A percentile compares a stretch with the other conserved stretches of the same genome.
Evolutionary conservation across 2,113 vertebrate genomes (phyloP).

Genomic region (Clarias magur): DNA sequence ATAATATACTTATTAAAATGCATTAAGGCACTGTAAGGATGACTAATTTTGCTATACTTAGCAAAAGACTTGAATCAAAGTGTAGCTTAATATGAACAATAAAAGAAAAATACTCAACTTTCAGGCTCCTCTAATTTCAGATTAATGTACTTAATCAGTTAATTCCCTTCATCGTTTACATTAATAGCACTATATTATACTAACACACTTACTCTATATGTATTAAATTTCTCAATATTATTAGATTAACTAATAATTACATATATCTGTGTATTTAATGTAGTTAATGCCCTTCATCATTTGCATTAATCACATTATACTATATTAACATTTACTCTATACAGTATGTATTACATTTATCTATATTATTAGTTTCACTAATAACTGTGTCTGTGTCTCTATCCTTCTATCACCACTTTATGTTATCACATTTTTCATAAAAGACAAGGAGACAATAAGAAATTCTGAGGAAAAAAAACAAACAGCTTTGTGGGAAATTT

Average conservation of each 20-base stretch:
- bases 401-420: background rate
- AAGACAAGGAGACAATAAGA: constrained; percentile 69
- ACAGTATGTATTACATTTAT: background rate
- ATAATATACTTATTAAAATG: too few species aligned
- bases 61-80: too few species aligned
- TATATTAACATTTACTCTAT: too few species aligned
- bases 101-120: background rate
- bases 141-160: background rate
- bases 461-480: constrained; percentile 9
- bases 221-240: background rate
- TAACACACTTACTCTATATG: too few species aligned
- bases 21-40: too few species aligned
- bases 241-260: background rate
- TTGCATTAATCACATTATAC: too few species aligned
- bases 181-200: background rate
- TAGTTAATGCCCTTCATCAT: too few species aligned
- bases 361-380: background rate
- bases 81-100: background rate
- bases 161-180: background rate
- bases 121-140: background rate
- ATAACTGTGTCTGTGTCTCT: background rate
- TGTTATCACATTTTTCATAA: constrained; percentile 46
- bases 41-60: too few species aligned
- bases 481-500: constrained; percentile 60
- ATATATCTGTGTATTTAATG: background rate